Conservation (phyloP, 2,797 vertebrate species). For the Mionectes olivaceus region DNA sequence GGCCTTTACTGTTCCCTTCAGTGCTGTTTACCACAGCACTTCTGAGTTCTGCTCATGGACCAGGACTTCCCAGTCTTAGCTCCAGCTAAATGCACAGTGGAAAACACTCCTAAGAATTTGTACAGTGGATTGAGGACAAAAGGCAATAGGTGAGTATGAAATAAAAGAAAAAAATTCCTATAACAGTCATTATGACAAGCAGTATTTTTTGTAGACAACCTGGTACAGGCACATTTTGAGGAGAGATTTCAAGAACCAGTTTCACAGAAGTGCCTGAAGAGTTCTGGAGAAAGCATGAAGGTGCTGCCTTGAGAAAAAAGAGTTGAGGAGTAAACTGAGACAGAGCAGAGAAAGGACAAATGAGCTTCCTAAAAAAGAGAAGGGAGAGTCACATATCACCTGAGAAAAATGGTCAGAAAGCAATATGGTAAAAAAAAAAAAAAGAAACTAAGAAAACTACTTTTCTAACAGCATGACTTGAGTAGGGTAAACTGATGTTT, state of each 20-base stretch:
- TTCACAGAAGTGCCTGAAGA: background rate
- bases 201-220: background rate
- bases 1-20: background rate
- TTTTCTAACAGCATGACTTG: background rate
- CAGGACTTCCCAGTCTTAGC: background rate
- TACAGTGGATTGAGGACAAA: background rate
- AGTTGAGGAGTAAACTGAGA: background rate
- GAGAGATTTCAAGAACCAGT: background rate
- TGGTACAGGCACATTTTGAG: background rate
- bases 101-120: background rate
- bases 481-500: background rate
- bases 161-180: background rate
- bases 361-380: background rate
- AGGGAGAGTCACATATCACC: background rate
- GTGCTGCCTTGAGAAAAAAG: background rate
- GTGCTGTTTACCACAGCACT: background rate
- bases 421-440: background rate
- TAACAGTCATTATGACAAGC: background rate
- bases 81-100: background rate
- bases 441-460: background rate
- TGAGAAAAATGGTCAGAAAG: background rate
- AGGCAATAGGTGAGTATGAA: background rate
- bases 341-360: background rate
- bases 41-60: background rate
- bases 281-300: background rate